phyloP scores from a whole-genome alignment of 2,888 invertebrate genomes.

The Standfussiana lucernea region DNA sequence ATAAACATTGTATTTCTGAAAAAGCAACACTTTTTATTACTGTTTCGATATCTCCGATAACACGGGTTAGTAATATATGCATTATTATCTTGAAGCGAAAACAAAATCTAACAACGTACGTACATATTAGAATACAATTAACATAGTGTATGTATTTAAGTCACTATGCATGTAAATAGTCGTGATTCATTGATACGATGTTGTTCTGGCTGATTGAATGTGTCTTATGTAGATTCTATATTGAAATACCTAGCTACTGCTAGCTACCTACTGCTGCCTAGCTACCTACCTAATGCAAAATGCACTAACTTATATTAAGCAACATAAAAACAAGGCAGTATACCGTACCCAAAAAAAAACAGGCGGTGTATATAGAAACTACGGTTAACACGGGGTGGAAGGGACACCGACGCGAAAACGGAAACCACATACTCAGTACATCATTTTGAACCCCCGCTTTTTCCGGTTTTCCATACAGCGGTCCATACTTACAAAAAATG shows the following conservation, averaged over 20 bases:
- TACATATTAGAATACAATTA: slow-evolving; percentile 53
- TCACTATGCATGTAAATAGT: slow-evolving; percentile 52
- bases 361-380: not conserved
- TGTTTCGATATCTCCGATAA: slow-evolving; percentile 5
- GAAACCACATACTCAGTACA: too few relatives aligned
- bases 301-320: slow-evolving; percentile 20
- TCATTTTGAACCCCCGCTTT: too few relatives aligned
- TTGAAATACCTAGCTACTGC: slow-evolving; percentile 24
- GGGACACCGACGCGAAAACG: too few relatives aligned
- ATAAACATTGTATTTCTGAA: not conserved
- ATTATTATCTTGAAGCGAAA: slow-evolving; percentile 26
- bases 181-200: slow-evolving; percentile 60
- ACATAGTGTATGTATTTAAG: slow-evolving; percentile 61
- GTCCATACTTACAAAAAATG: slow-evolving; percentile 6
- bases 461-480: not conserved
- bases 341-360: not conserved
- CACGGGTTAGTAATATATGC: slow-evolving; percentile 9
- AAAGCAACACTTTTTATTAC: not conserved
- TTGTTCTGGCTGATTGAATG: slow-evolving; percentile 40
- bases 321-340: slow-evolving; percentile 5
- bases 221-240: slow-evolving; percentile 14
- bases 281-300: too few relatives aligned
- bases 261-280: too few relatives aligned
- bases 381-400: too few relatives aligned
- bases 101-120: slow-evolving; percentile 26